phyloP scores from a whole-genome alignment of 2,888 invertebrate species.

The Heteromyza rotundicornis region DNA sequence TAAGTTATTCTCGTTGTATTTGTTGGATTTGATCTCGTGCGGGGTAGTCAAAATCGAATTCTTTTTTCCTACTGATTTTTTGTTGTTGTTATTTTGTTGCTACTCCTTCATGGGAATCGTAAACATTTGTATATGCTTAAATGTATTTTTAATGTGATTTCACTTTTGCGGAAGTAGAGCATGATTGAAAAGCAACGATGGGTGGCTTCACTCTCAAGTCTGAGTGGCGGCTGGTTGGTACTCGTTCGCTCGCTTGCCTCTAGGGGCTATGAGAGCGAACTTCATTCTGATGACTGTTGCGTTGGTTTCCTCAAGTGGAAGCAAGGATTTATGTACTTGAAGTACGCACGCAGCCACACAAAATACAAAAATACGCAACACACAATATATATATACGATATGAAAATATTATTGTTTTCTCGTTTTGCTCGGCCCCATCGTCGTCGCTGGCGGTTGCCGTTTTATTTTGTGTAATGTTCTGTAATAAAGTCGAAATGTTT shows the following conservation, averaged over 20 bases:
- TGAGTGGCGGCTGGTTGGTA: not conserved
- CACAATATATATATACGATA: not conserved
- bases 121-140: not conserved
- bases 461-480: no score
- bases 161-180: not conserved
- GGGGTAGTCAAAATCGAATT: no score
- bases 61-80: no score
- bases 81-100: no score
- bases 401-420: not conserved
- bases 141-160: conserved; percentile 4
- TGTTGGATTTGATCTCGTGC: not conserved
- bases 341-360: no score
- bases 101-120: no score
- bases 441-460: no score
- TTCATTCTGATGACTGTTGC: not conserved
- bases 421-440: no score
- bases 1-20: not conserved
- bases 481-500: no score
- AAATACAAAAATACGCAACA: not conserved
- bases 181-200: not conserved
- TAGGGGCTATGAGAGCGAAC: not conserved
- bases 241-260: not conserved
- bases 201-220: not conserved
- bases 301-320: not conserved
- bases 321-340: not conserved